These are phyloP conservation scores for Oostethus manadensis DNA, from an alignment of 2,113 vertebrate genomes.

Conservation along the genomic window DNA sequence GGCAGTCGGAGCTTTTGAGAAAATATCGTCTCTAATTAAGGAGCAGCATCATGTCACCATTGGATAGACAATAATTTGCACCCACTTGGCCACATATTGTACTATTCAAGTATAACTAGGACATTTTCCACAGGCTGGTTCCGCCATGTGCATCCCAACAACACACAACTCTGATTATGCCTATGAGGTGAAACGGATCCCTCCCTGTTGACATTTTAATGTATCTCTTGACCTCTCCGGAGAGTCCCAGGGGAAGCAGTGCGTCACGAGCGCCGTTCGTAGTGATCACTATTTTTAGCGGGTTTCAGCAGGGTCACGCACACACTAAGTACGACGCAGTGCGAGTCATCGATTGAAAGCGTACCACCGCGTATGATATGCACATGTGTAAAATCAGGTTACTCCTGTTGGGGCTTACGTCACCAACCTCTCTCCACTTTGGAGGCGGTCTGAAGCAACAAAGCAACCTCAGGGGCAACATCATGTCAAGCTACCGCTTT, in stretches of 20 bases:
- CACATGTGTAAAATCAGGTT: slow-evolving; percentile 61
- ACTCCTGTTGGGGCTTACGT: slow-evolving; percentile 48
- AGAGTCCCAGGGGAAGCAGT: background rate
- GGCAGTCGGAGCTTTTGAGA: slow-evolving; percentile 93
- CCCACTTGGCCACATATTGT: slow-evolving; percentile 48
- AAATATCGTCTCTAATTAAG: slow-evolving; percentile 87
- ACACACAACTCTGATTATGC: background rate
- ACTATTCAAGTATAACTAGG: slow-evolving; percentile 25
- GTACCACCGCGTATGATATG: slow-evolving; percentile 44
- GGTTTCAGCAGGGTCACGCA: slow-evolving; percentile 18
- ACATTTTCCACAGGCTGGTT: slow-evolving; percentile 1
- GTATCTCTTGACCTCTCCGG: background rate
- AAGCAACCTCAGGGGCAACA: slow-evolving; percentile 69
- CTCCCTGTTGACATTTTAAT: slow-evolving; percentile 3
- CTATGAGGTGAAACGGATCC: background rate
- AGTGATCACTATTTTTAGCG: slow-evolving; percentile 1
- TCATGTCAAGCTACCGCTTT: slow-evolving; percentile 43
- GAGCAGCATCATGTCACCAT: slow-evolving; percentile 11
- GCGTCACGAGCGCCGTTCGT: background rate
- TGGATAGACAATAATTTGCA: slow-evolving; percentile 33
- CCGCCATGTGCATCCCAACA: slow-evolving; percentile 27
- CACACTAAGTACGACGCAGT: slow-evolving; percentile 41
- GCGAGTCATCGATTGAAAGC: slow-evolving; percentile 52
- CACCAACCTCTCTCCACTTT: slow-evolving; percentile 21
- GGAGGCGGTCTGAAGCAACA: slow-evolving; percentile 49